Conservation (phyloP, 2,113 vertebrate genomes). For the Craseonycteris thonglongyai region DNA sequence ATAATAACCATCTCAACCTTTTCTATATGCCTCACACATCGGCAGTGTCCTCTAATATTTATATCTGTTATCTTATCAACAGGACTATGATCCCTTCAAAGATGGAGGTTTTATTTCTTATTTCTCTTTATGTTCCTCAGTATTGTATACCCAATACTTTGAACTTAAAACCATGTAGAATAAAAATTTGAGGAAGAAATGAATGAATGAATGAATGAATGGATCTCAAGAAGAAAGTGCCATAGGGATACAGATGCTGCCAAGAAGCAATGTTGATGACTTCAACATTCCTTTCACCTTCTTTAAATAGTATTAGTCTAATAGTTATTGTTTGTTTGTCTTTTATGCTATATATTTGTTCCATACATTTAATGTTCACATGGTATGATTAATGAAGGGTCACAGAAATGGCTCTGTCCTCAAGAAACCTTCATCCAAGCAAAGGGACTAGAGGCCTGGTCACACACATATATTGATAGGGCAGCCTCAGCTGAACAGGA, state of each 20-base stretch:
- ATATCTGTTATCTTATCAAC: not conserved
- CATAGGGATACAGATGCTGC: not conserved
- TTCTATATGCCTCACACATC: not conserved
- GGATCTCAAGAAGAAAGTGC: not conserved
- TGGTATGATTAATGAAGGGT: not conserved
- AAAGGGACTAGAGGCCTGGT: not conserved
- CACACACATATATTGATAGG: not conserved
- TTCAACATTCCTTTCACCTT: not conserved
- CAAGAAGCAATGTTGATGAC: not conserved
- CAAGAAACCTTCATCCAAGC: not conserved
- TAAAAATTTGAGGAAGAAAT: not conserved
- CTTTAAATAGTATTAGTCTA: not conserved
- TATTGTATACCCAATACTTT: not conserved
- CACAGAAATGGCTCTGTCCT: not conserved
- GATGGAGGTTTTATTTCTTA: not conserved
- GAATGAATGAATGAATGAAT: not conserved
- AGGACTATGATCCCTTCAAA: not conserved
- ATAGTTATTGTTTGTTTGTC: not conserved
- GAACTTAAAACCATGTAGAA: not conserved
- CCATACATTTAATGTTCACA: not conserved
- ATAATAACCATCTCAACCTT: not conserved
- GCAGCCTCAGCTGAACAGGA: not conserved
- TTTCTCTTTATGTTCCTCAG: not conserved
- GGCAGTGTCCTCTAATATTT: not conserved
- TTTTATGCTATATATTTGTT: not conserved